Conservation (phyloP, 1,140 invertebrate genomes). For the Euura lappo region DNA sequence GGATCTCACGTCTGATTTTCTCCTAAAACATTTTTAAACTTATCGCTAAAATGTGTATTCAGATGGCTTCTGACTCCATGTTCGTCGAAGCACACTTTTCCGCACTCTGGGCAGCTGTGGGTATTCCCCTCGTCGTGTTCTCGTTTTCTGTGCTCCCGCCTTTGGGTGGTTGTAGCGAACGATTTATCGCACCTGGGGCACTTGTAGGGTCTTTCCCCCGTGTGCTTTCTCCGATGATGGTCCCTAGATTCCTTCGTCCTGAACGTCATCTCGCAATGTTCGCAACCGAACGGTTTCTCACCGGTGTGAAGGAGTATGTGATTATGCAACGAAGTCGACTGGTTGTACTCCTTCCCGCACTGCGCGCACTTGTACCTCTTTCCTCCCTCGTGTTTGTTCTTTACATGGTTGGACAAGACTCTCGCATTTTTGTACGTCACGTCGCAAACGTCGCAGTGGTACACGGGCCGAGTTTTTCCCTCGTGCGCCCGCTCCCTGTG, state of each 20-base stretch:
- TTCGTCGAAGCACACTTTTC: conserved; percentile 25
- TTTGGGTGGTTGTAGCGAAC: conserved; percentile 29
- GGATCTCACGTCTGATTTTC: neutral
- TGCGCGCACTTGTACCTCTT: conserved; percentile 37
- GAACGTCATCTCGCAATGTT: conserved; percentile 34
- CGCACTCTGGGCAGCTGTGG: conserved; percentile 30
- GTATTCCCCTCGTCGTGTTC: conserved; percentile 28
- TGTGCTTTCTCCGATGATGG: conserved; percentile 34
- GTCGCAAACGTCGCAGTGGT: conserved; percentile 34
- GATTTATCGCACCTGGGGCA: conserved; percentile 32
- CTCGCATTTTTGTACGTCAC: conserved; percentile 30
- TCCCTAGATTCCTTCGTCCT: conserved; percentile 33
- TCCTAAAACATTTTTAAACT: conserved; percentile 21
- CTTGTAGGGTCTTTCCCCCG: conserved; percentile 33
- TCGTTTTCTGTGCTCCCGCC: conserved; percentile 33
- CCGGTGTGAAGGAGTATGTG: conserved; percentile 36
- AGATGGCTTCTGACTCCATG: conserved; percentile 37
- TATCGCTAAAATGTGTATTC: conserved; percentile 37
- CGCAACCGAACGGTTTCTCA: conserved; percentile 32
- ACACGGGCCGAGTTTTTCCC: conserved; percentile 28
- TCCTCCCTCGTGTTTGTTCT: conserved; percentile 32
- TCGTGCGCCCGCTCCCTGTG: conserved; percentile 37
- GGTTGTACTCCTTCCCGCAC: conserved; percentile 32
- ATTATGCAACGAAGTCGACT: conserved; percentile 34
- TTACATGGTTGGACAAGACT: conserved; percentile 37